Evolutionary conservation across 2,113 vertebrate species (phyloP).

Genomic region (Neomonachus schauinslandi): DNA sequence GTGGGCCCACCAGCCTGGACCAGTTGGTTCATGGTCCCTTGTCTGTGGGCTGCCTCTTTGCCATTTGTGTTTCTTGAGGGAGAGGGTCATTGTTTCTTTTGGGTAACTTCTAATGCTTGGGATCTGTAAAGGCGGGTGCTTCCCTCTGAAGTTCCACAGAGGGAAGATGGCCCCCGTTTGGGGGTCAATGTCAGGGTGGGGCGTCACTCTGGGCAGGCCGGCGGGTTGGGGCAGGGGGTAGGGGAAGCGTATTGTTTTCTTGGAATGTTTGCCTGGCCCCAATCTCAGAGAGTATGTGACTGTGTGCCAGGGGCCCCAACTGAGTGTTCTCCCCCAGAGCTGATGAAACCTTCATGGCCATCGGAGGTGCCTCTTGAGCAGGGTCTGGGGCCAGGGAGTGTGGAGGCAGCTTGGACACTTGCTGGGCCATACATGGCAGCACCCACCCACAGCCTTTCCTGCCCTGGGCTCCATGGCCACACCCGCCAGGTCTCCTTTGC

Average conservation of each 20-base stretch:
- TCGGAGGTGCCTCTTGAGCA: not conserved
- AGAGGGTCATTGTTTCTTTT: not conserved
- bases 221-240: not conserved
- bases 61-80: not conserved
- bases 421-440: not conserved
- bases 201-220: not conserved
- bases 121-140: not conserved
- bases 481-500: accelerated
- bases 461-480: not conserved
- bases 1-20: not conserved
- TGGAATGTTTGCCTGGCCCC: not conserved
- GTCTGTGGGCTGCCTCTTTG: not conserved
- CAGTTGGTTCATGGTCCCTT: too few relatives aligned
- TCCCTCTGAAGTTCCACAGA: not conserved
- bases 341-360: not conserved
- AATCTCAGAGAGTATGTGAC: not conserved
- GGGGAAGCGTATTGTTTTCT: not conserved
- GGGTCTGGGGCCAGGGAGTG: not conserved
- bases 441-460: not conserved
- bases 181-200: not conserved
- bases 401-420: not conserved
- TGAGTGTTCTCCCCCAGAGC: not conserved
- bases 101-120: not conserved
- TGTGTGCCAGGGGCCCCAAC: accelerated
- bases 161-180: too few relatives aligned